These are phyloP conservation scores for Campoletis sonorensis DNA, from an alignment of 1,140 invertebrate genomes.

Conservation along the genomic window DNA sequence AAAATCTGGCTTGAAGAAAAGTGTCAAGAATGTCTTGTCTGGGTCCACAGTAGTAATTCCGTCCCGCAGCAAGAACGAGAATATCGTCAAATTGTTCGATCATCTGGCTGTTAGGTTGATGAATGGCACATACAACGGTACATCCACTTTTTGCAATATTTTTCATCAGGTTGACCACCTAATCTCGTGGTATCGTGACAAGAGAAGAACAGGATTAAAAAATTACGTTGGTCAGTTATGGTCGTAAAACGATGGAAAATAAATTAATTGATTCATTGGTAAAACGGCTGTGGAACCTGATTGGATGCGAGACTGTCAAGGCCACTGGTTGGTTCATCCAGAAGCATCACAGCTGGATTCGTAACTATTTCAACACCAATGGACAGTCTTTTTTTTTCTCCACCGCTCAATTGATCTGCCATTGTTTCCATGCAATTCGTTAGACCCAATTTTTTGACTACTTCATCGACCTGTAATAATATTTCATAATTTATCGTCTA, in stretches of 20 bases:
- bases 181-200: background rate
- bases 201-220: background rate
- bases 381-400: constrained; percentile 89
- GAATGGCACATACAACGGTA: constrained; percentile 90
- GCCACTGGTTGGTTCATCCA: constrained; percentile 86
- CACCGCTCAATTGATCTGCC: constrained; percentile 84
- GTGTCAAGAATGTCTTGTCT: constrained; percentile 75
- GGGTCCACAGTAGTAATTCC: constrained; percentile 79
- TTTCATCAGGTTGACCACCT: constrained; percentile 80
- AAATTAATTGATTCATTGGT: no score
- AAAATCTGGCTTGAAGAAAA: constrained; percentile 76
- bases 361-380: constrained; percentile 90
- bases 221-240: background rate
- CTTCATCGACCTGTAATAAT: constrained; percentile 76
- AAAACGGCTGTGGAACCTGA: constrained; percentile 74
- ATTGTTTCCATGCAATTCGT: constrained; percentile 81
- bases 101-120: constrained; percentile 91
- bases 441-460: constrained; percentile 79
- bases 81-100: constrained; percentile 85
- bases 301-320: constrained; percentile 86
- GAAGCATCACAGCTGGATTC: constrained; percentile 84
- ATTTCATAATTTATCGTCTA: background rate
- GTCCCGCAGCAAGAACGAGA: constrained; percentile 79
- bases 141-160: constrained; percentile 84
- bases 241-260: no score